Conservation (phyloP, 2,888 invertebrate genomes). For the Agrochola circellaris region DNA sequence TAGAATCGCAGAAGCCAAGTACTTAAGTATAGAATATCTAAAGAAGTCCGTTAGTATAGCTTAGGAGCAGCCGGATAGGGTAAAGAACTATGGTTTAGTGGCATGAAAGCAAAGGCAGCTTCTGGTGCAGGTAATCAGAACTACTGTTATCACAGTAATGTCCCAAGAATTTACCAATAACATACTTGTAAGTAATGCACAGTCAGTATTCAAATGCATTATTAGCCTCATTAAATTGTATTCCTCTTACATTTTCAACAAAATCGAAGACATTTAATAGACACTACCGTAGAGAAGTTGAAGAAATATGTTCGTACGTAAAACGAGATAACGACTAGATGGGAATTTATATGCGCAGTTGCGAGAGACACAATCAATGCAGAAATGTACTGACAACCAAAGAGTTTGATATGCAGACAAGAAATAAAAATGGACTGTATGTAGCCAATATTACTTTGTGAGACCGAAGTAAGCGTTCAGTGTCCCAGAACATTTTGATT, state of each 20-base stretch:
- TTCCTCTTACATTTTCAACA: constrained; percentile 5
- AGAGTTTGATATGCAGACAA: neutral
- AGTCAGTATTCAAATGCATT: neutral
- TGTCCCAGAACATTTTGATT: neutral
- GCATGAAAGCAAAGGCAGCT: neutral
- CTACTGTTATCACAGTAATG: neutral
- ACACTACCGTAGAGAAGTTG: constrained; percentile 23
- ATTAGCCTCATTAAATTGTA: neutral
- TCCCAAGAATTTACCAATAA: too few relatives aligned
- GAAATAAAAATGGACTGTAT: neutral
- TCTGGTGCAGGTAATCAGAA: neutral
- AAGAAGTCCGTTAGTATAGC: neutral
- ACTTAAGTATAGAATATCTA: neutral
- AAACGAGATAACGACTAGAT: constrained; percentile 55
- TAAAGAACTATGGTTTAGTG: neutral
- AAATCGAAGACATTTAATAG: constrained; percentile 34
- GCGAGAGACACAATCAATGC: constrained; percentile 58
- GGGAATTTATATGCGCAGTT: constrained; percentile 61
- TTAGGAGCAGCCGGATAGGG: neutral
- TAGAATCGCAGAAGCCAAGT: neutral
- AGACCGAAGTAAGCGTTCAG: neutral
- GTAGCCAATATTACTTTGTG: neutral
- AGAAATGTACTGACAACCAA: constrained; percentile 36
- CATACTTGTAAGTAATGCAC: neutral
- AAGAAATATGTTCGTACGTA: constrained; percentile 51